phyloP scores from a whole-genome alignment of 2,113 vertebrate species.

The Percopsis transmontana region DNA sequence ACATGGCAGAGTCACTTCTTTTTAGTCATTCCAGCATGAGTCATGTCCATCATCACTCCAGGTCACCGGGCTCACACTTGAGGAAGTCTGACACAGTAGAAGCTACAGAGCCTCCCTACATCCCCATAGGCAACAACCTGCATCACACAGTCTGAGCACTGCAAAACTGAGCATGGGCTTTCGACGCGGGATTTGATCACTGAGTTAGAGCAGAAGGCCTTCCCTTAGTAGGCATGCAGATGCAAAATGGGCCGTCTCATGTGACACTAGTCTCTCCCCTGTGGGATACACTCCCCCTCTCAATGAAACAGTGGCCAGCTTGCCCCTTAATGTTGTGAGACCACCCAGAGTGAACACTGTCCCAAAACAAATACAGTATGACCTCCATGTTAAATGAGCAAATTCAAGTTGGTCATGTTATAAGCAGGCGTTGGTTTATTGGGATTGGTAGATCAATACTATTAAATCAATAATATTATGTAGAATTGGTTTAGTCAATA shows the following conservation, averaged over 20 bases:
- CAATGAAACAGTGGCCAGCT: conserved; percentile 57
- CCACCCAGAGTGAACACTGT: conserved; percentile 70
- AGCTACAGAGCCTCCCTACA: neutral
- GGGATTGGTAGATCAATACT: neutral
- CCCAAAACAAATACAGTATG: conserved; percentile 36
- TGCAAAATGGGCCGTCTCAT: conserved; percentile 66
- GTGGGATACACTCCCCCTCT: conserved; percentile 54
- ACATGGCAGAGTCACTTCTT: too few species aligned
- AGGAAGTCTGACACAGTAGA: conserved; percentile 64
- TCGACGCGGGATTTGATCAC: conserved; percentile 20
- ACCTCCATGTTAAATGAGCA: conserved; percentile 7
- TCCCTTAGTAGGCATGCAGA: conserved; percentile 54
- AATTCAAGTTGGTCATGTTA: neutral
- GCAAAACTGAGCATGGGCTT: conserved; percentile 9
- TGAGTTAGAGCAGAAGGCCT: conserved; percentile 36
- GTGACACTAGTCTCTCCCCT: conserved; percentile 66
- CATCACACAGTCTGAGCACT: neutral
- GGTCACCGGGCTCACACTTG: conserved; percentile 63
- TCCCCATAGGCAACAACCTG: neutral
- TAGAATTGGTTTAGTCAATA: conserved; percentile 18
- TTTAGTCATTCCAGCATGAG: too few species aligned
- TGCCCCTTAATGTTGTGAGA: conserved; percentile 60
- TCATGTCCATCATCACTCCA: conserved; percentile 73
- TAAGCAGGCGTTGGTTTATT: neutral
- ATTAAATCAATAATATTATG: neutral